Conservation (phyloP, 1,140 invertebrate genomes). For the Limonius californicus region DNA sequence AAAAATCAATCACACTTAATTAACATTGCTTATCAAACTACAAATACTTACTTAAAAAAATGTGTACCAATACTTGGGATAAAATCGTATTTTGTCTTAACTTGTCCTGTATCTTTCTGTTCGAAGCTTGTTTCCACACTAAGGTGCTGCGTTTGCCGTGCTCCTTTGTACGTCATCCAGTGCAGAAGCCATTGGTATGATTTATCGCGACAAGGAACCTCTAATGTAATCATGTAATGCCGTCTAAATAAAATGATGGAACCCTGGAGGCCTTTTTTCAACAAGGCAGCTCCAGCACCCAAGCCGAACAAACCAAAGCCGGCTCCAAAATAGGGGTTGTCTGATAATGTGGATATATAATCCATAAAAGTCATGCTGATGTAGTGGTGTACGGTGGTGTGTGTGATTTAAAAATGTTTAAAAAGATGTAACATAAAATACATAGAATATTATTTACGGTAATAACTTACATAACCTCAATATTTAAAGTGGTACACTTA, state of each 20-base stretch:
- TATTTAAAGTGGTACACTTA: neutral
- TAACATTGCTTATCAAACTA: too few species aligned
- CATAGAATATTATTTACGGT: neutral
- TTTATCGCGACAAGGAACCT: constrained; percentile 94
- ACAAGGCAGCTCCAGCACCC: constrained; percentile 81
- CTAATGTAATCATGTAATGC: constrained; percentile 92
- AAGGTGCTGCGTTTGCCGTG: constrained; percentile 85
- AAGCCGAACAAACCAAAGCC: constrained; percentile 95
- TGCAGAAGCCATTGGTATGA: constrained; percentile 94
- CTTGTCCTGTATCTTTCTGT: constrained; percentile 86
- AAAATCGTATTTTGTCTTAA: constrained; percentile 93
- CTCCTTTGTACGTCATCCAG: constrained; percentile 86
- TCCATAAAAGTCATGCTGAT: constrained; percentile 67
- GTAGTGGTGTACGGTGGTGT: neutral
- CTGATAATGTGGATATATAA: constrained; percentile 71
- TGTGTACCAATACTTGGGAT: constrained; percentile 95
- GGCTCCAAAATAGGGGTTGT: constrained; percentile 98
- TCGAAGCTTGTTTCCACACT: constrained; percentile 93
- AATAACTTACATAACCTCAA: neutral
- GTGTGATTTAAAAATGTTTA: neutral
- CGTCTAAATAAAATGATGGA: constrained; percentile 81
- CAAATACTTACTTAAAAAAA: constrained; percentile 72
- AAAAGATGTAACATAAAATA: neutral
- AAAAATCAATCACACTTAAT: too few species aligned
- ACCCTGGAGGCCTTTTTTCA: constrained; percentile 76